Evolutionary conservation across 2,797 vertebrate species (phyloP).

Genomic region (Rhabdomys pumilio): DNA sequence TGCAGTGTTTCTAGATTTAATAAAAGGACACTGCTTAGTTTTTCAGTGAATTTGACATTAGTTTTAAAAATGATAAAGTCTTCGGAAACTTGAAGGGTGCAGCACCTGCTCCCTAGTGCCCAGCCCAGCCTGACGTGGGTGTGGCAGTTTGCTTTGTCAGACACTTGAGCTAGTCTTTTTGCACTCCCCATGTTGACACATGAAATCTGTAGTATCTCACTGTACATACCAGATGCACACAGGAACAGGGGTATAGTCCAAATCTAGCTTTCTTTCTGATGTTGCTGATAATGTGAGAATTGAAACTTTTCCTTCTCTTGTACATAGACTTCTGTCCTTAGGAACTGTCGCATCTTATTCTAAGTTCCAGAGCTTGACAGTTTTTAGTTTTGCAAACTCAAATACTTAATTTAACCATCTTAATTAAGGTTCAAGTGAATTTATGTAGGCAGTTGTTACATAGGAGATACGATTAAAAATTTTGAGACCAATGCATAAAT

Average conservation of each 20-base stretch:
- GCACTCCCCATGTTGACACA: conserved; percentile 85
- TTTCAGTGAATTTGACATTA: conserved; percentile 80
- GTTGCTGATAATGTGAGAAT: conserved; percentile 89
- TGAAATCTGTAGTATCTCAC: conserved; percentile 86
- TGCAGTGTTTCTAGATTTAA: conserved; percentile 81
- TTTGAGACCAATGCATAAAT: conserved; percentile 82
- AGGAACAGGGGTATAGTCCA: conserved; percentile 89
- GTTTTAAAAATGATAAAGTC: conserved; percentile 66
- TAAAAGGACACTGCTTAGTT: conserved; percentile 83
- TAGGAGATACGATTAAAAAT: conserved; percentile 80
- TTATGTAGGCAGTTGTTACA: conserved; percentile 84
- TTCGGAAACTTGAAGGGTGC: conserved; percentile 86
- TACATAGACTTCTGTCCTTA: conserved; percentile 92
- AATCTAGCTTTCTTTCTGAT: conserved; percentile 89
- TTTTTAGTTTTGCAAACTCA: conserved; percentile 89
- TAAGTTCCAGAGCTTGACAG: conserved; percentile 89
- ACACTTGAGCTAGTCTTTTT: conserved; percentile 84
- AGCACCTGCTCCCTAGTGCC: conserved; percentile 84
- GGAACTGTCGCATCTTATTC: conserved; percentile 90
- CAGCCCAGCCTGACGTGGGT: conserved; percentile 84
- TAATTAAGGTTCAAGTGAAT: conserved; percentile 85
- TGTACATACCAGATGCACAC: conserved; percentile 89
- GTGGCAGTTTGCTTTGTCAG: conserved; percentile 85
- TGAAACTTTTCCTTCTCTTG: conserved; percentile 90
- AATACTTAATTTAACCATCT: conserved; percentile 87